Evolutionary conservation across 2,113 vertebrate genomes (phyloP).

Genomic region (Sorex araneus): DNA sequence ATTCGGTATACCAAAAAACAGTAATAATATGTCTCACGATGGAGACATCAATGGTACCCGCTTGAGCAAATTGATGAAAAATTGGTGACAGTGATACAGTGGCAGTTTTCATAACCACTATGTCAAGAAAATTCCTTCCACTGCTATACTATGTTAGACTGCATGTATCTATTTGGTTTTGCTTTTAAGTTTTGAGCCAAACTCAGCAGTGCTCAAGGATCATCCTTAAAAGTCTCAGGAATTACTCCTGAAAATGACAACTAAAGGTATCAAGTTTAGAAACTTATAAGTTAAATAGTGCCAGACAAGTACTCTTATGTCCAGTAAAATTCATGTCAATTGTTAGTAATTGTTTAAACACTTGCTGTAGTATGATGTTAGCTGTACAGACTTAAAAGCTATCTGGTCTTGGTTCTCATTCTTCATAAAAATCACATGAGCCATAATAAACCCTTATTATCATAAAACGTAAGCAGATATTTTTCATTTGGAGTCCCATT

Average conservation of each 20-base stretch:
- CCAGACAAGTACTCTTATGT: background rate
- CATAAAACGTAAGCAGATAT: background rate
- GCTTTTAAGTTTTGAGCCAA: too few relatives aligned
- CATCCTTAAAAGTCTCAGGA: too few relatives aligned
- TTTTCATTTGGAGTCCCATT: background rate
- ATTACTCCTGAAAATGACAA: too few relatives aligned
- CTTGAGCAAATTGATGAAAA: too few relatives aligned
- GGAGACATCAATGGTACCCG: too few relatives aligned
- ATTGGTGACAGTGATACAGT: too few relatives aligned
- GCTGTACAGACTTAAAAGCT: background rate
- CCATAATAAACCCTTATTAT: background rate
- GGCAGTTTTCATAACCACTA: background rate
- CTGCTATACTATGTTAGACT: background rate
- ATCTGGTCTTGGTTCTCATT: background rate
- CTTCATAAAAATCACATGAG: background rate
- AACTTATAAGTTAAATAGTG: background rate
- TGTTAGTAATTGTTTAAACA: background rate
- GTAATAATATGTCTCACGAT: too few relatives aligned
- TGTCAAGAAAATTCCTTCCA: background rate
- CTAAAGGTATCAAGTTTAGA: background rate
- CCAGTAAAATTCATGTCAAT: background rate
- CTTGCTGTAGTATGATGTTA: background rate
- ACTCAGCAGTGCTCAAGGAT: too few relatives aligned
- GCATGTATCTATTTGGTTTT: background rate
- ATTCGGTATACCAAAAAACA: too few relatives aligned